Conservation (phyloP, 2,888 invertebrate genomes). For the Drosophila antonietae region DNA sequence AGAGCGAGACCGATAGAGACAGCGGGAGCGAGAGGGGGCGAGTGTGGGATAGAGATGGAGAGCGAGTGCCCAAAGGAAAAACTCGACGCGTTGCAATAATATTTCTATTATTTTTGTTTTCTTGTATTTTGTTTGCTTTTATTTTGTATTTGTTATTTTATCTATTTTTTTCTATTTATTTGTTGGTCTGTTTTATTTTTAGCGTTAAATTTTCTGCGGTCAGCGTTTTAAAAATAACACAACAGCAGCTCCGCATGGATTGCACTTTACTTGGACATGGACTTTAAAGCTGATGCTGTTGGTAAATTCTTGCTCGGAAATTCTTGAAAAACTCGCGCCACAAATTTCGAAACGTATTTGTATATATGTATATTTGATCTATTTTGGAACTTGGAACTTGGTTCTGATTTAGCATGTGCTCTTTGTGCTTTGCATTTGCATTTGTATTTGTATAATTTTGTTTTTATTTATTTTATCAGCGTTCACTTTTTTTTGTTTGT, state of each 20-base stretch:
- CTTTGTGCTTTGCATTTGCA: slow-evolving; percentile 8
- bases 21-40: neutral
- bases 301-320: slow-evolving; percentile 14
- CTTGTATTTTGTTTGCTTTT: slow-evolving; percentile 34
- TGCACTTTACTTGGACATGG: slow-evolving; percentile 56
- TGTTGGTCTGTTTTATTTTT: slow-evolving; percentile 70
- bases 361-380: slow-evolving; percentile 1
- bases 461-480: slow-evolving; percentile 21
- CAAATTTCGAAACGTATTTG: slow-evolving; percentile 22
- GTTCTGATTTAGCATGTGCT: slow-evolving; percentile 25
- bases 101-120: slow-evolving; percentile 49
- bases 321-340: slow-evolving; percentile 41
- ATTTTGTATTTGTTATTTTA: slow-evolving; percentile 35
- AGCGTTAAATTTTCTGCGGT: slow-evolving; percentile 70
- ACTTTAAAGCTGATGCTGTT: slow-evolving; percentile 38
- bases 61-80: slow-evolving; percentile 31
- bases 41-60: neutral
- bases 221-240: slow-evolving; percentile 77
- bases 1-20: neutral
- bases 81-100: slow-evolving; percentile 53
- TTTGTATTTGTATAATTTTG: slow-evolving; percentile 15
- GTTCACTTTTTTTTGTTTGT: slow-evolving; percentile 3
- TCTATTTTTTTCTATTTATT: slow-evolving; percentile 54
- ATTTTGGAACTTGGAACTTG: slow-evolving; percentile 28
- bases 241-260: slow-evolving; percentile 59